Evolutionary conservation across 2,888 invertebrate genomes (phyloP), one percentile per base, ranked within the genome.

Genomic region (Orchesellides sinensis): DNA sequence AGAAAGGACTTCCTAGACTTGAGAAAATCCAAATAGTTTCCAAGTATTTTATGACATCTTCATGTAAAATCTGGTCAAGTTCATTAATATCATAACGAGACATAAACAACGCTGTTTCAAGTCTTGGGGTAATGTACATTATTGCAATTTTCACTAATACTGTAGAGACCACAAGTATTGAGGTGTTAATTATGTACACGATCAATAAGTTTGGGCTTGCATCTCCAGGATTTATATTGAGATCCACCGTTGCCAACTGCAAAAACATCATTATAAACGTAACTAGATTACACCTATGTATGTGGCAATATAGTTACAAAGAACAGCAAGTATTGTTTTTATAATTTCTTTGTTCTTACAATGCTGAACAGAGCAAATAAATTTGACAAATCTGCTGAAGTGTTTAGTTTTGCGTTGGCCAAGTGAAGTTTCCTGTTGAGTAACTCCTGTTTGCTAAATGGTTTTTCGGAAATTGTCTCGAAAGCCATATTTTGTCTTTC

Each of bases 71-170:
- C 54, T 52, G 47, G 52, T 83, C 78, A 17, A 70, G 52, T 45
- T 83, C 83, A 19, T 52, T 73, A 19, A 83, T 72, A 23, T 78
- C 63, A 29, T 78, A 73, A 2, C 59, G 27, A 12, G 83, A 66
- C 73, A 83, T 61, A n/a, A 83, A 61, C 6, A 73, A 23, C 4
- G 83, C 83, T 3, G 78, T 78, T n/a, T 83, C 78, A 14, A 83
- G 54, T 0, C 59, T 56, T 1, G 83, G 83, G 25, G 70, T 73
- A 6, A 83, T 68, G 54, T 73, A 79, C 59, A 66, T 78, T 10
- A 63, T 72, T 14, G 78, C 78, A 21, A 83, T 61, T 69, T 78
- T 68, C 21, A 83, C 69, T 12, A 83, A 29, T 23, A 83, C 69
- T 2, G 74, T 61, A 19, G 40, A 40, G 5, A 61, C 59, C 23